Base-by-base conservation (phyloP, 2,113 vertebrate species). In the Empidonax traillii region DNA sequence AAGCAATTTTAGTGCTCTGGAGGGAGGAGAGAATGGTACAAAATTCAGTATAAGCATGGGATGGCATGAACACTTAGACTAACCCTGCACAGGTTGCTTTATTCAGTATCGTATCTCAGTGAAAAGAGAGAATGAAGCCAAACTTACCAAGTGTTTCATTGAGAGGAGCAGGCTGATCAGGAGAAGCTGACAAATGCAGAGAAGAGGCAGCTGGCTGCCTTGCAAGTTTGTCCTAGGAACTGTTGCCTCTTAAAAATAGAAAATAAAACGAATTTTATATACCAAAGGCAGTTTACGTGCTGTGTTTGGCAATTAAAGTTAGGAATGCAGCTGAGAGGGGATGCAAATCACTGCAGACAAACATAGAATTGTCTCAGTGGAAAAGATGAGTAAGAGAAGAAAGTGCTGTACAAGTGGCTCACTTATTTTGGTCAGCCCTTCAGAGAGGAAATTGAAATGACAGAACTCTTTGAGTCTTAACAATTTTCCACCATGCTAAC, bases 251-350 rank as follows among this genome's bases (percentile, higher is more conserved):
- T 71, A 55, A 83, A 72, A 58, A 24, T 12, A 51, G 79, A 72
- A 87, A 74, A 49, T 21, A 7, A 75, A 85, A 62, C 22, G n/a
- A 66, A 58, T 69, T 37, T 52, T 58, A 8, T 62, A 53, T 88
- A 79, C 76, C 6, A 6, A 71, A 81, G 69, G 63, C 68, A 77
- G 72, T 88, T 90, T 72, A 62, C 3, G 0, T 74, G 79, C 82
- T 87, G 62, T 73, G 68, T 89, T 96, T 93, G 73, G 82, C 89
- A 90, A 31, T 84, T 76, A 68, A 90, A 83, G 46, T 68, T 87
- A 65, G 68, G 66, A 95, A 80, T 92, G 85, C 51, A 61, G 69
- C 53, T 94, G 80, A 77, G 56, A 62, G 24, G 21, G 53, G n/a
- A 76, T 82, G 52, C 53, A 73, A 58, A 89, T 92, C n/a, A 28